These are phyloP conservation scores for Saiga tatarica DNA, from an alignment of 2,113 vertebrate species.

Conservation along the genomic window DNA sequence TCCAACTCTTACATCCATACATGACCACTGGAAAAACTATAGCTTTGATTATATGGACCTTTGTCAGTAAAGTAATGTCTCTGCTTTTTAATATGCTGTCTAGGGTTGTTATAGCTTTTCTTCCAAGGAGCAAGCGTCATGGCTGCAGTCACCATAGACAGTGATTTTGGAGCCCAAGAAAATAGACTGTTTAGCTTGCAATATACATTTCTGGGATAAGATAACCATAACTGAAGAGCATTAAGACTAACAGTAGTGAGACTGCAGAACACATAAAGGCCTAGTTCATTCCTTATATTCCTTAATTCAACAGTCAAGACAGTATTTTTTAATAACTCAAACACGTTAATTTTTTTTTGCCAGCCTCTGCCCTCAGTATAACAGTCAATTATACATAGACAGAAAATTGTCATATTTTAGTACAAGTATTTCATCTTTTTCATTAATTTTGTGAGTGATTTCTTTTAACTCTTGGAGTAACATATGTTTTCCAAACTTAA, in stretches of 20 bases:
- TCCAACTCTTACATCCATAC: neutral
- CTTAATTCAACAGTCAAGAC: neutral
- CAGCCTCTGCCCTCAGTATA: neutral
- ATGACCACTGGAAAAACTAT: neutral
- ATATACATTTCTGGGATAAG: neutral
- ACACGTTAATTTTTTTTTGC: neutral
- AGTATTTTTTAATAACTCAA: neutral
- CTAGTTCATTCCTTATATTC: neutral
- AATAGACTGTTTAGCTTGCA: neutral
- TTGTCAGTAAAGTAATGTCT: neutral
- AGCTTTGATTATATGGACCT: neutral
- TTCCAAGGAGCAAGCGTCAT: neutral
- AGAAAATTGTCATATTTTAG: neutral
- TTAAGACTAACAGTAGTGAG: neutral
- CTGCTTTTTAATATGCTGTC: neutral
- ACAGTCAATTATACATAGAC: neutral
- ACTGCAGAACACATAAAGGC: neutral
- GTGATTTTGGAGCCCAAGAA: neutral
- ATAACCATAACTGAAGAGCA: neutral
- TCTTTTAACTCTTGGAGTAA: neutral
- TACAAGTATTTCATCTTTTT: neutral
- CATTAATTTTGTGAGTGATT: neutral
- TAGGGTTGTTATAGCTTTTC: neutral
- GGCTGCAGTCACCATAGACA: neutral
- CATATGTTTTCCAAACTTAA: neutral